Conservation (phyloP, 2,797 vertebrate genomes). For the Oreochromis grahami region DNA sequence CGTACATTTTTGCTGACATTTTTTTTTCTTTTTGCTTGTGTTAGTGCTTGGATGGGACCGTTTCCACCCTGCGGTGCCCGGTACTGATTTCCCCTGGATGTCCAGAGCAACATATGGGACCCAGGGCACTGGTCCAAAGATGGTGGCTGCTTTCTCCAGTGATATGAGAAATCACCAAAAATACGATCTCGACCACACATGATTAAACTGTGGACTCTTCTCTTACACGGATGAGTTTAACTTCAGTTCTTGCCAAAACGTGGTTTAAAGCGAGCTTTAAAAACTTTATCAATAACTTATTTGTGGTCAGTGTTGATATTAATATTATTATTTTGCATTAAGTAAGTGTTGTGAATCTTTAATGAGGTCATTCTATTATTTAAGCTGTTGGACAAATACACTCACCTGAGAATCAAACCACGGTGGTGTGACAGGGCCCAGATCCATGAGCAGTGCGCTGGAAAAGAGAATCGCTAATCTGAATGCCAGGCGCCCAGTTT, state of each 20-base stretch:
- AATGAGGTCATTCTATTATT: not conserved
- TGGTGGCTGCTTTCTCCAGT: conserved; percentile 23
- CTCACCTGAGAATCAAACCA: not conserved
- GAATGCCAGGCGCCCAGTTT: not conserved
- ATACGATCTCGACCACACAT: not conserved
- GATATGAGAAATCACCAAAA: conserved; percentile 28
- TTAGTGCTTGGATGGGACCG: conserved; percentile 29
- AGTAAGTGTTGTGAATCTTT: not conserved
- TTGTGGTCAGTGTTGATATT: not conserved
- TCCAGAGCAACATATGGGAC: conserved; percentile 69
- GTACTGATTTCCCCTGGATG: conserved; percentile 66
- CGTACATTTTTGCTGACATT: not conserved
- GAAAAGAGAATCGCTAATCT: not conserved
- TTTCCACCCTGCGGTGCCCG: conserved; percentile 40
- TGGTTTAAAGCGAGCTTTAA: not conserved
- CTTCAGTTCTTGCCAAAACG: not conserved
- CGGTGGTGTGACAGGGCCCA: not conserved
- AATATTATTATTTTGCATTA: not conserved
- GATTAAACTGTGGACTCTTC: not conserved
- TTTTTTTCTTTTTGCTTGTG: not conserved
- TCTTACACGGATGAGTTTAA: not conserved
- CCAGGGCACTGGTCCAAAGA: conserved; percentile 67
- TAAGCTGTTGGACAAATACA: not conserved
- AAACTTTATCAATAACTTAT: not conserved
- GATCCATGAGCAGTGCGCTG: not conserved